Evolutionary conservation across 2,797 vertebrate species (phyloP).

Genomic region (Pantherophis alleghaniensis): DNA sequence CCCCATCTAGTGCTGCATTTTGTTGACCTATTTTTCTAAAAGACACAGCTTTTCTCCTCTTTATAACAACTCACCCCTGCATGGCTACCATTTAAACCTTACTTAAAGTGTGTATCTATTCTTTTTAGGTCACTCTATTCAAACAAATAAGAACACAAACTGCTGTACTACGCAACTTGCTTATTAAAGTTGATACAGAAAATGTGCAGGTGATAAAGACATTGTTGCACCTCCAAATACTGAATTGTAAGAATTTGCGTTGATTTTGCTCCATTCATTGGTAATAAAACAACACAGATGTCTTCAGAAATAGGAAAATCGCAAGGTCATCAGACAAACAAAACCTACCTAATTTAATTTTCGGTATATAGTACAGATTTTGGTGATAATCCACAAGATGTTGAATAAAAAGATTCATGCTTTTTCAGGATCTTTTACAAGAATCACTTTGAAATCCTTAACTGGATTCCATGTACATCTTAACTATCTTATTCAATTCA

Average conservation of each 20-base stretch:
- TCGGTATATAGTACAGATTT: neutral
- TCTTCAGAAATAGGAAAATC: neutral
- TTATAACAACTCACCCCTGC: neutral
- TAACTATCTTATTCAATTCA: neutral
- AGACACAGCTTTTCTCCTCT: neutral
- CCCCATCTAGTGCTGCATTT: neutral
- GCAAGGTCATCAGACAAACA: slow-evolving; percentile 34
- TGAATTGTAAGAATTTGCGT: neutral
- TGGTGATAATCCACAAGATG: neutral
- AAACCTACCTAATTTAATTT: neutral
- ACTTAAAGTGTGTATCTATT: neutral
- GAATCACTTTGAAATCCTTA: neutral
- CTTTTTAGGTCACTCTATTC: neutral
- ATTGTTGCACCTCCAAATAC: neutral
- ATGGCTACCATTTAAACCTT: neutral
- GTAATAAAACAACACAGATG: slow-evolving; percentile 13
- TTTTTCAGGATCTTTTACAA: neutral
- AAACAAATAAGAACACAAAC: neutral
- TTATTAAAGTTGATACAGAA: neutral
- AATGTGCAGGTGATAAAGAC: neutral
- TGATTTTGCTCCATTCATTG: slow-evolving; percentile 22
- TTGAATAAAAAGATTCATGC: neutral
- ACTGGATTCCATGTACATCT: neutral
- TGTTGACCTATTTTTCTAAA: neutral
- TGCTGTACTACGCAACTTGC: neutral